Evolutionary conservation across 2,113 vertebrate genomes (phyloP).

Genomic region (Lagenorhynchus albirostris): DNA sequence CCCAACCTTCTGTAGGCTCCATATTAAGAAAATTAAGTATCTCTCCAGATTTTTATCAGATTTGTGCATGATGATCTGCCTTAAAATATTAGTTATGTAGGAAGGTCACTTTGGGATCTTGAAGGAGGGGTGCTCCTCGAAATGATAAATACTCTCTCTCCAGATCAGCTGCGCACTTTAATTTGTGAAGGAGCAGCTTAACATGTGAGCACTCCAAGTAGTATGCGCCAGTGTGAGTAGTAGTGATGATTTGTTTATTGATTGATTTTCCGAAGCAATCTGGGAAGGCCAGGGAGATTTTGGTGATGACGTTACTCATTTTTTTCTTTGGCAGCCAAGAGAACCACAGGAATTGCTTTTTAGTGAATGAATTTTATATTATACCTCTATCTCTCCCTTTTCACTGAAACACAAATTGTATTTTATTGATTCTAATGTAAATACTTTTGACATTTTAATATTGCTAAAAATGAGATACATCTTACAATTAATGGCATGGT

Average conservation of each 20-base stretch:
- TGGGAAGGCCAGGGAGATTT: not conserved
- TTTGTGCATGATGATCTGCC: not conserved
- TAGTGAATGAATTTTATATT: slow-evolving; percentile 1
- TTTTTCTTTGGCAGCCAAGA: not conserved
- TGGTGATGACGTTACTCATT: not conserved
- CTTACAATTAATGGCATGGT: not conserved
- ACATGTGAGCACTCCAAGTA: not conserved
- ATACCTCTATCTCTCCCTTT: not conserved
- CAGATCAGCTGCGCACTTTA: not conserved
- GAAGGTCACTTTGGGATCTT: not conserved
- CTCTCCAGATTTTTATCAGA: slow-evolving; percentile 10
- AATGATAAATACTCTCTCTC: not conserved
- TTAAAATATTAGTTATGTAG: not conserved
- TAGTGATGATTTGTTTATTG: not conserved
- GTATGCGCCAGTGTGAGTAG: not conserved
- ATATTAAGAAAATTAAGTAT: slow-evolving; percentile 15
- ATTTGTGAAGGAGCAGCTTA: slow-evolving; percentile 1
- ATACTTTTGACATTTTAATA: not conserved
- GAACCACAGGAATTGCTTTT: slow-evolving; percentile 27
- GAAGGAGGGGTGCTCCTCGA: not conserved
- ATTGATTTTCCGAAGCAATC: not conserved
- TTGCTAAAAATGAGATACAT: not conserved
- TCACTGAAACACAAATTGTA: not conserved
- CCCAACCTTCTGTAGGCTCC: not conserved
- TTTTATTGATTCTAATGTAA: slow-evolving; percentile 2